phyloP scores from a whole-genome alignment of 2,113 vertebrate genomes.

The Nasalis larvatus region DNA sequence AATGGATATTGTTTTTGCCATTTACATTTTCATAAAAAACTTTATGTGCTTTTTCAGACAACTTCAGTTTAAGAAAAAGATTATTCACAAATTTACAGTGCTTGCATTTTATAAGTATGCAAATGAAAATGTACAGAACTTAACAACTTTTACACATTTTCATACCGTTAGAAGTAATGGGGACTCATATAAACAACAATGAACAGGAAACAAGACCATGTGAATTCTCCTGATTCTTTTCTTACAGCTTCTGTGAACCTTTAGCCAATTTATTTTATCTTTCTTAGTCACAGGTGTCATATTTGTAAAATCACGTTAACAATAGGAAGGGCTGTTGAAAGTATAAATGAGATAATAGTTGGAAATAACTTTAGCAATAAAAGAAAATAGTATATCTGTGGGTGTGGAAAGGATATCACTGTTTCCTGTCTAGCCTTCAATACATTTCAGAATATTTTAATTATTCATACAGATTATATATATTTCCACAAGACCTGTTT shows the following conservation, averaged over 20 bases:
- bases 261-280: not conserved
- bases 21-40: conserved; percentile 55
- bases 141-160: conserved; percentile 17
- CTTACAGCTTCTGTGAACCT: not conserved
- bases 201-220: not conserved
- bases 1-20: conserved; percentile 43
- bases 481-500: not conserved
- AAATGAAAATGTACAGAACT: conserved; percentile 6
- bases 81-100: conserved; percentile 32
- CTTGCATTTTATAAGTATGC: conserved; percentile 19
- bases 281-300: not conserved
- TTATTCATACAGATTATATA: not conserved
- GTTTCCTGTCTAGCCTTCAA: not conserved
- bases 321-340: not conserved
- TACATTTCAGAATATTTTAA: conserved; percentile 20
- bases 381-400: conserved; percentile 4
- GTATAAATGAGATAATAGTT: not conserved
- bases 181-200: not conserved
- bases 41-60: conserved; percentile 35
- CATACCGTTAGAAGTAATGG: not conserved
- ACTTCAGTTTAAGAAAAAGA: conserved; percentile 30
- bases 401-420: not conserved
- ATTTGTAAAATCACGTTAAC: not conserved
- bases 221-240: not conserved
- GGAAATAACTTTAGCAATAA: not conserved